Percentiles rank a stretch among this genome's conserved stretches.
These are phyloP conservation scores for Melanerpes formicivorus DNA, from an alignment of 2,113 vertebrate genomes.

Conservation along the genomic window DNA sequence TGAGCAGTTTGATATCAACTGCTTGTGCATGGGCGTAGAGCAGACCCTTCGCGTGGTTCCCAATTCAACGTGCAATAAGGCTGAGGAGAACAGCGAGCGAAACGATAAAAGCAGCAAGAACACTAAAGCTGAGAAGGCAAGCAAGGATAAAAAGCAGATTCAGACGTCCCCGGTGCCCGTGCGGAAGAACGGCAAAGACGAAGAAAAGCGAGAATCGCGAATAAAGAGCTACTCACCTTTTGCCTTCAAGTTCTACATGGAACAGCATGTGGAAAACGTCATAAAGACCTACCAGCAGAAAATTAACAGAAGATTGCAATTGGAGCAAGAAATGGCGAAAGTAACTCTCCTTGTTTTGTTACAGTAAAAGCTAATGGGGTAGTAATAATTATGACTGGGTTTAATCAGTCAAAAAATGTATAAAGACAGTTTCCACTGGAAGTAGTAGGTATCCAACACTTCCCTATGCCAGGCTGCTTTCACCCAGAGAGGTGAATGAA, in stretches of 20 bases:
- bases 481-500: neutral
- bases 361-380: neutral
- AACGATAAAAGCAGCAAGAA: conserved; percentile 83
- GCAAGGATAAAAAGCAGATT: conserved; percentile 97
- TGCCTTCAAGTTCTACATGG: conserved; percentile 99
- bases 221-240: conserved; percentile 98
- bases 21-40: conserved; percentile 75
- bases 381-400: neutral
- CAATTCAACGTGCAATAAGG: conserved; percentile 49
- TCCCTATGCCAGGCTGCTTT: neutral
- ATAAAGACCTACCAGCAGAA: conserved; percentile 99
- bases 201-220: conserved; percentile 95
- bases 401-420: neutral
- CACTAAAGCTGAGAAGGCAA: conserved; percentile 82
- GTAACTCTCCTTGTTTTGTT: conserved; percentile 70
- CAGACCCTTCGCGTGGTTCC: conserved; percentile 74
- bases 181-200: conserved; percentile 88
- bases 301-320: conserved; percentile 90
- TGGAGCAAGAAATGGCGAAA: conserved; percentile 99
- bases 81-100: conserved; percentile 68
- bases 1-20: conserved; percentile 80
- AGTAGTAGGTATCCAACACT: neutral
- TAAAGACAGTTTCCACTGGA: neutral
- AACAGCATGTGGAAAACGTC: conserved; percentile 97
- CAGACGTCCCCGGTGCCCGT: conserved; percentile 95